These are phyloP conservation scores for Erythrolamprus reginae DNA, from an alignment of 2,113 vertebrate genomes.

Conservation along the genomic window DNA sequence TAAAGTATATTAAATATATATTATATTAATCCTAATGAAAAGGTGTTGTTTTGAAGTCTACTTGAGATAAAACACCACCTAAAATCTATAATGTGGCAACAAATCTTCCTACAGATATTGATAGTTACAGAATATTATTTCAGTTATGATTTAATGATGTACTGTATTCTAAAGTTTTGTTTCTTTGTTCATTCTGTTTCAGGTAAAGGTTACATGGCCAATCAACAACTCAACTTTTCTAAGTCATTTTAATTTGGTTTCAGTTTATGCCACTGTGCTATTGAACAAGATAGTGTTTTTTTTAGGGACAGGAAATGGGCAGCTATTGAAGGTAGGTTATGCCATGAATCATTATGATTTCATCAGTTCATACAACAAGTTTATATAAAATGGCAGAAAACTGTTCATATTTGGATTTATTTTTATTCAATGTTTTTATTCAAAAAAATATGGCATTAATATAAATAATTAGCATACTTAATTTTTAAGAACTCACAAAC, in stretches of 20 bases:
- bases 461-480: neutral
- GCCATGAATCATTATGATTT: conserved; percentile 1
- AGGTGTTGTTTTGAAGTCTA: neutral
- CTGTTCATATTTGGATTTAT: neutral
- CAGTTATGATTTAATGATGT: conserved; percentile 26
- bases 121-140: conserved; percentile 32
- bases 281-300: conserved; percentile 77
- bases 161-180: conserved; percentile 37
- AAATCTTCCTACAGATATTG: neutral
- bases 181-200: conserved; percentile 54
- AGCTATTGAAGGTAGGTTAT: conserved; percentile 83
- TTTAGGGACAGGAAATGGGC: conserved; percentile 81
- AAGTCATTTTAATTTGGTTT: conserved; percentile 73
- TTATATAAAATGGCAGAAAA: neutral
- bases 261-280: conserved; percentile 77
- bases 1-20: neutral
- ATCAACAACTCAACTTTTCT: conserved; percentile 64
- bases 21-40: neutral
- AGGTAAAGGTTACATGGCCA: conserved; percentile 53
- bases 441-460: neutral
- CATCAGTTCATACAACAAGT: conserved; percentile 1
- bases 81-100: neutral
- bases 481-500: neutral
- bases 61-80: neutral
- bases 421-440: neutral